Conservation (phyloP, 2,888 invertebrate species). For the Cantharis nigra region DNA sequence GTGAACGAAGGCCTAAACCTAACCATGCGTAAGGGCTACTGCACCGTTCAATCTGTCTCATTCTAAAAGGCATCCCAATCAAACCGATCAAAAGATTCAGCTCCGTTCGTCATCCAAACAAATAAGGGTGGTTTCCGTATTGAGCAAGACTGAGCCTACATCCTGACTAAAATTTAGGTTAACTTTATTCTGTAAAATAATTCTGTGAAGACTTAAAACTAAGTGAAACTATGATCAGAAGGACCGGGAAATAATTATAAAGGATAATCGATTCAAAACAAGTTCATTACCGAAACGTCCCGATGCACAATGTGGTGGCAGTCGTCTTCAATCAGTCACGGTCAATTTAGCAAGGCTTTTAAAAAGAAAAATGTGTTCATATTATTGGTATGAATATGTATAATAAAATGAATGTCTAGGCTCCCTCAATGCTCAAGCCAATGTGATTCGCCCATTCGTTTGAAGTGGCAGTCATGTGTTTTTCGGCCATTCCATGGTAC, state of each 20-base stretch:
- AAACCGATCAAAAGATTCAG: constrained; percentile 14
- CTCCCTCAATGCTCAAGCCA: constrained; percentile 47
- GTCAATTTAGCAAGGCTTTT: background rate
- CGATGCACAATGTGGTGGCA: background rate
- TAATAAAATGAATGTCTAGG: constrained; percentile 49
- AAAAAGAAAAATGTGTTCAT: constrained; percentile 11
- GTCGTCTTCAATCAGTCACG: background rate
- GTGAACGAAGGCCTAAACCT: background rate
- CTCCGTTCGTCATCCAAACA: constrained; percentile 19
- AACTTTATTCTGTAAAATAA: background rate
- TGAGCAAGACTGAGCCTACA: constrained; percentile 24
- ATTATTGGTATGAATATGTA: constrained; percentile 41
- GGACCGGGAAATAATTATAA: background rate
- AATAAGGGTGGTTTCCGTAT: constrained; percentile 8
- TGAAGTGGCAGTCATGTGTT: constrained; percentile 48
- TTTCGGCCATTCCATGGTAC: constrained; percentile 49
- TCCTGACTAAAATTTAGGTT: background rate
- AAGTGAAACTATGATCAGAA: background rate
- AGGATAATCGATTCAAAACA: background rate
- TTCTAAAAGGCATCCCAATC: constrained; percentile 11
- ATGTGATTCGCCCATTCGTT: constrained; percentile 47
- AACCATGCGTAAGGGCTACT: constrained; percentile 19
- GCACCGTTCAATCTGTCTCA: constrained; percentile 21
- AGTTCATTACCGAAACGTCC: background rate
- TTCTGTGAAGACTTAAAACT: background rate